phyloP scores from a whole-genome alignment of 2,797 vertebrate genomes.

The Orientallactaga sibirica region DNA sequence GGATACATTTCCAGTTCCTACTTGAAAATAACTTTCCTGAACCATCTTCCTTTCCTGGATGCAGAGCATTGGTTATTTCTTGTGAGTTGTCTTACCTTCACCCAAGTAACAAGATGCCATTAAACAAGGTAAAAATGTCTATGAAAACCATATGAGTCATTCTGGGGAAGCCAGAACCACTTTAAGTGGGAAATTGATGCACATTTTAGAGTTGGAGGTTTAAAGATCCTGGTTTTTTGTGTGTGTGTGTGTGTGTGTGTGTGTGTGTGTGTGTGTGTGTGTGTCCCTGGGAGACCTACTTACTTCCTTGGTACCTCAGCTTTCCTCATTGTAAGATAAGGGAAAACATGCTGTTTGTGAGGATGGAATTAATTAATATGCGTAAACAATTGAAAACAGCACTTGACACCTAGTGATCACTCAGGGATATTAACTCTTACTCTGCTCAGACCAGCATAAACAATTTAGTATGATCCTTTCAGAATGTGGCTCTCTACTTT shows the following conservation, averaged over 20 bases:
- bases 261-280: too few relatives aligned
- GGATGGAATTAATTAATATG: background rate
- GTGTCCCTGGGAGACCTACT: background rate
- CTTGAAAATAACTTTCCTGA: background rate
- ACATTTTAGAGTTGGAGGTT: background rate
- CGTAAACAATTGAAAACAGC: background rate
- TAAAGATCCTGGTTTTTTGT: constrained; percentile 7
- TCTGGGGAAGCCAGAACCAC: constrained; percentile 22
- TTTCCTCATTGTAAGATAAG: background rate
- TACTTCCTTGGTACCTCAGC: background rate
- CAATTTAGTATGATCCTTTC: background rate
- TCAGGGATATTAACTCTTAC: background rate
- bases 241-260: background rate
- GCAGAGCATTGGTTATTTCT: background rate
- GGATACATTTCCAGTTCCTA: background rate
- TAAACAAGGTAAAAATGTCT: background rate
- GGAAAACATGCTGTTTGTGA: background rate
- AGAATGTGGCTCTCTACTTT: background rate
- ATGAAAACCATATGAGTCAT: background rate
- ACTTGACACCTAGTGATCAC: background rate
- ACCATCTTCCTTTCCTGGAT: background rate
- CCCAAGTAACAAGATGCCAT: background rate
- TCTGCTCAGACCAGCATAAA: background rate
- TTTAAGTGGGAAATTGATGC: background rate
- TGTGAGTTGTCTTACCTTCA: background rate